Evolutionary conservation across 2,797 vertebrate species (phyloP), one percentile per base, ranked within the genome.

Genomic region (Meriones psammophilus): DNA sequence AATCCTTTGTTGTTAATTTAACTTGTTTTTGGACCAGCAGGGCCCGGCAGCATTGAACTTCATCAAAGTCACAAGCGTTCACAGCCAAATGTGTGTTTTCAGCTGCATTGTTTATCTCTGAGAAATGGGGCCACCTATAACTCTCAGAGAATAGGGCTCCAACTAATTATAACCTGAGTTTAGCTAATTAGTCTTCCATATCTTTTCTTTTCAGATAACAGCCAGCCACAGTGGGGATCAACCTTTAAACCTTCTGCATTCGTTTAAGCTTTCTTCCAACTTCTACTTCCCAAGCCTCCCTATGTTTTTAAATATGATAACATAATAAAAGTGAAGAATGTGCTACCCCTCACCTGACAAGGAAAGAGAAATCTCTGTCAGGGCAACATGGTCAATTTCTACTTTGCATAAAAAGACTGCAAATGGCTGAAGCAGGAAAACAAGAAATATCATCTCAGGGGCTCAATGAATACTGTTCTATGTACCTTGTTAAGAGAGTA

Each of bases 41-140:
- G 81, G 62, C 60, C 94, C 89, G 92, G 68, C 15, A 88, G 77
- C 73, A 96, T 93, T 89, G 71, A 97, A 93, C 58, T 80, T 96
- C 92, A 95, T 97, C 97, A 97, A 97, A 97, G 93, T 86, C 77
- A 86, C 18, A 85, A 89, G 50, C 64, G 20, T 88, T 97, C 88
- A 95, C 93, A 96, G 88, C 79, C 69, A 33, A 97, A 93, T 73
- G 69, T 95, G 71, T 71, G 54, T 85, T 96, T 96, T 93, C 77
- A 92, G 91, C 50, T 84, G 46, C 28, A 87, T 46, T 95, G 83
- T 85, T 97, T 87, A 95, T 83, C 89, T 94, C 83, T 68, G 24
- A 94, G 76, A 96, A 96, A 79, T 62, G 88, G 62, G 28, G 73
- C 39, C 77, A 91, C 79, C 66, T 92, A 1, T 56, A 94, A 81